Evolutionary conservation across 2,888 invertebrate species (phyloP), one percentile per base, ranked within the genome.

Genomic region (Drosophila stalkeri): DNA sequence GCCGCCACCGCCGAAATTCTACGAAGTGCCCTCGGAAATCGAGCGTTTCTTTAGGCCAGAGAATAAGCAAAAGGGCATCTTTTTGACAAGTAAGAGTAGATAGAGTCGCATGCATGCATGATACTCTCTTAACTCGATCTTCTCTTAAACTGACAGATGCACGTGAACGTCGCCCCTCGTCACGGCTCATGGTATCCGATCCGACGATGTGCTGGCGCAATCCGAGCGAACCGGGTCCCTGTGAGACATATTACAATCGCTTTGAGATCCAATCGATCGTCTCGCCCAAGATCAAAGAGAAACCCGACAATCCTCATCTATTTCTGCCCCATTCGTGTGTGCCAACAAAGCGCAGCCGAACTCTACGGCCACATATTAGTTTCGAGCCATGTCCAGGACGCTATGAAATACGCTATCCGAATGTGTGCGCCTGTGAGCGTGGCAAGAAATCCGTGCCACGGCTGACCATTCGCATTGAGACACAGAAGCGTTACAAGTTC

Each of bases 301-400:
- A 41, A 0, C 63, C 54, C 0, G 62, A 68, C 0, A 80, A 77
- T 66, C 87, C 88, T 0, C 86, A 90, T 23, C 60, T 81, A 12
- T 90, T 91, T 56, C 27, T 80, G 43, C 78, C 59, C 0, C 20
- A 16, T 0, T 90, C 91, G 0, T 78, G 73, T 7, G 89, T 92
- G 16, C 92, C 92, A 3, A 64, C 78, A 0, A 81, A 77, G 20
- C 70, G 60, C 0, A 80, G 55, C 27, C 2, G 20, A 0, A 33
- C 66, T 0, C 46, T 88, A 1, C 43, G 60, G 8, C 65, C 52
- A 0, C 64, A 86, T 43, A 75, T 47, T 0, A 85, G 91, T 8
- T 92, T 91, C 35, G 66, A 70, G 6, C 90, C 91, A 0, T 91
- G 85, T 0, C 91, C 92, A 0, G 92, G 92, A 0, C 91, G 92